Percentiles rank a stretch among this genome's conserved stretches.
These are phyloP conservation scores for Leiothrix lutea DNA, from an alignment of 2,113 vertebrate species.

Conservation along the genomic window DNA sequence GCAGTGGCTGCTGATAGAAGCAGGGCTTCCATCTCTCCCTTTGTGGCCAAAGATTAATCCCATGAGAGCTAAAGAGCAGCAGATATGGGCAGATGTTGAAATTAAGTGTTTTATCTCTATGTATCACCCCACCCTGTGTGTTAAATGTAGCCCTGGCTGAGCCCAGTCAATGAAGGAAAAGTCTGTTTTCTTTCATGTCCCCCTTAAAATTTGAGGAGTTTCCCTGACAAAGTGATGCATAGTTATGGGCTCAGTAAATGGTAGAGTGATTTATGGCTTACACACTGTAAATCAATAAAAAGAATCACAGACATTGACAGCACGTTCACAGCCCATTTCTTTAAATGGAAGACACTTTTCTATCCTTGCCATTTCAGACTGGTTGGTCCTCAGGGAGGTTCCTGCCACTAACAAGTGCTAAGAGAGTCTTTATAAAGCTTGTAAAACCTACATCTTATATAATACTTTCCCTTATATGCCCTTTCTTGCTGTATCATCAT, in stretches of 20 bases:
- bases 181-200: neutral
- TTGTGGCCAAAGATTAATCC: neutral
- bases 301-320: constrained; percentile 58
- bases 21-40: neutral
- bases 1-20: neutral
- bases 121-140: neutral
- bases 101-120: neutral
- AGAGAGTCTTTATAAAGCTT: constrained; percentile 26
- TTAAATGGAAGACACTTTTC: constrained; percentile 54
- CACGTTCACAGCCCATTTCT: constrained; percentile 61
- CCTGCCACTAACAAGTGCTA: constrained; percentile 2
- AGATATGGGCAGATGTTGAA: neutral
- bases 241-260: constrained; percentile 50
- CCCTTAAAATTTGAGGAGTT: constrained; percentile 34
- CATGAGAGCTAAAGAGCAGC: neutral
- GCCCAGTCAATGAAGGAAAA: neutral
- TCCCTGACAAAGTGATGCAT: constrained; percentile 52
- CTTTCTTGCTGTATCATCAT: neutral
- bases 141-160: neutral
- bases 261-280: constrained; percentile 54
- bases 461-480: neutral
- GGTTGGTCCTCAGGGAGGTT: neutral
- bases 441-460: neutral
- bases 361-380: neutral
- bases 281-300: constrained; percentile 63